These are phyloP conservation scores for Uloborus diversus DNA, from an alignment of 1,140 invertebrate genomes.

Conservation along the genomic window DNA sequence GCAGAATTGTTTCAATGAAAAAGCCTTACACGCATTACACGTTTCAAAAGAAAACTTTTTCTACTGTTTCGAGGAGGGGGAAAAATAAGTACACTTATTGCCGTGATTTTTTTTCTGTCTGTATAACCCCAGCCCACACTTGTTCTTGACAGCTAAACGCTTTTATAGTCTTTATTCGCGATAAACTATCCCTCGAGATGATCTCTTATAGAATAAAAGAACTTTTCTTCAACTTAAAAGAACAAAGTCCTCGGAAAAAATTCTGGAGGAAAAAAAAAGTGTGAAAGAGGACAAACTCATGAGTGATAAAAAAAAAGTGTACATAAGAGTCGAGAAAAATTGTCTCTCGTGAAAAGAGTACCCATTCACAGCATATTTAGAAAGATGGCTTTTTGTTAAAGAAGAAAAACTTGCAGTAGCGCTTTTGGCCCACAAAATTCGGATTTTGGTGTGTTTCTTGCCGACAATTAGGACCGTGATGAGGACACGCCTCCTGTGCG, in stretches of 20 bases:
- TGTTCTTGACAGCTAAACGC: conserved; percentile 51
- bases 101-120: conserved; percentile 15
- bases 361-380: conserved; percentile 29
- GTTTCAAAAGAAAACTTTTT: not conserved
- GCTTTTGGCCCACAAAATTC: not conserved
- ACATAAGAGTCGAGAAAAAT: conserved; percentile 24
- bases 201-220: conserved; percentile 11
- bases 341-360: conserved; percentile 5
- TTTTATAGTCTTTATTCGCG: conserved; percentile 48
- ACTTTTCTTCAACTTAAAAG: conserved; percentile 44
- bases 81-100: conserved; percentile 30
- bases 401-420: not conserved
- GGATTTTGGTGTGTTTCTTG: conserved; percentile 15
- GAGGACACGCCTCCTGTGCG: conserved; percentile 12
- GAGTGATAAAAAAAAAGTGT: not conserved
- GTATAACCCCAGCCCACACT: conserved; percentile 29
- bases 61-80: not conserved
- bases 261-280: not conserved
- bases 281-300: conserved; percentile 25
- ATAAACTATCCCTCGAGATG: conserved; percentile 29
- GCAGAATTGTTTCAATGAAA: too few relatives aligned
- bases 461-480: conserved; percentile 34
- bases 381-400: conserved; percentile 2
- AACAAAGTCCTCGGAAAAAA: not conserved
- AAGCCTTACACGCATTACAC: too few relatives aligned